Evolutionary conservation across 2,888 invertebrate species (phyloP).

Genomic region (Pandemis corylana): DNA sequence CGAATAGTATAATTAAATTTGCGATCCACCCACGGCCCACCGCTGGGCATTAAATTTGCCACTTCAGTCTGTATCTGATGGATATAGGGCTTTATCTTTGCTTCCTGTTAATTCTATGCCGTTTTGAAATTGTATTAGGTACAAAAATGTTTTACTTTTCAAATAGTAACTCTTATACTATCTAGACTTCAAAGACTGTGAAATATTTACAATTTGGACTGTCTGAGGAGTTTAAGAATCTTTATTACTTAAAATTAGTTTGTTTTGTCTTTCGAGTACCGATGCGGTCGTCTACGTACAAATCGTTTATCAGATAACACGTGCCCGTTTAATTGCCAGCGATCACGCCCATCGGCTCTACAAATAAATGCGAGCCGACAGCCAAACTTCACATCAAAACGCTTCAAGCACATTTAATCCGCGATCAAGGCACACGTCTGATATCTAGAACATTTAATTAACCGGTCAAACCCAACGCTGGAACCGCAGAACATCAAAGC

Average conservation of each 20-base stretch:
- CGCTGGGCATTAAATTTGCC: constrained; percentile 61
- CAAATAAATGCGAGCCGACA: constrained; percentile 9
- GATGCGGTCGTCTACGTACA: not conserved
- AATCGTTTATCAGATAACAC: not conserved
- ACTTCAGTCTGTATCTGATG: constrained; percentile 51
- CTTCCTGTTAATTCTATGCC: constrained; percentile 22
- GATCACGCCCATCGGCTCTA: constrained; percentile 8
- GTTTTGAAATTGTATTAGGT: constrained; percentile 1
- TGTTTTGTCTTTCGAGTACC: no score
- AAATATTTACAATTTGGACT: no score
- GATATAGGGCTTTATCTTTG: constrained; percentile 33
- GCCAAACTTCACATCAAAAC: constrained; percentile 42
- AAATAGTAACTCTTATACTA: no score
- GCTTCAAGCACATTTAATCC: constrained; percentile 59
- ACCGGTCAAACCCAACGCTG: constrained; percentile 71
- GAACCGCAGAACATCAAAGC: constrained; percentile 80
- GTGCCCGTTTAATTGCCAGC: constrained; percentile 3
- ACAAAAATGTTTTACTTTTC: not conserved
- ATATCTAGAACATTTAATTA: constrained; percentile 75
- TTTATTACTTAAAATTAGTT: no score
- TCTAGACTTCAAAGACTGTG: no score
- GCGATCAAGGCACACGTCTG: constrained; percentile 61
- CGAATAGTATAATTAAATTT: constrained; percentile 78
- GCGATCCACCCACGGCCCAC: constrained; percentile 65
- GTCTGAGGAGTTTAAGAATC: no score